These are phyloP conservation scores for Otis tarda DNA, from an alignment of 2,113 vertebrate species.

Conservation along the genomic window DNA sequence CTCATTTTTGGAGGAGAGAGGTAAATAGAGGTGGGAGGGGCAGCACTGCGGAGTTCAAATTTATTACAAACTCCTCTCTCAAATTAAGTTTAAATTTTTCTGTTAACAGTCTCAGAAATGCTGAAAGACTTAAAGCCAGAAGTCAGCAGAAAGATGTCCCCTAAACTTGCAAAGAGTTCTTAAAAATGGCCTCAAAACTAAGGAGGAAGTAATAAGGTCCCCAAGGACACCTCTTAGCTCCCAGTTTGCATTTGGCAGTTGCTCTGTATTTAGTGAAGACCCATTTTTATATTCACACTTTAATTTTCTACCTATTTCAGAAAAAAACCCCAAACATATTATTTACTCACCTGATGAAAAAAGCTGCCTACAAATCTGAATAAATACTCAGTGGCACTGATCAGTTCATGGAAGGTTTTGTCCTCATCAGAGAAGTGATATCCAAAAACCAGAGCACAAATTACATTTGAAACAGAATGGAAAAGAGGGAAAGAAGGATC, in stretches of 20 bases:
- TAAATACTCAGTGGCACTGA: neutral
- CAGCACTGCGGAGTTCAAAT: neutral
- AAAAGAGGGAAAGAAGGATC: constrained; percentile 47
- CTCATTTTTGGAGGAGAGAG: neutral
- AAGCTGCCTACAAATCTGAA: constrained; percentile 8
- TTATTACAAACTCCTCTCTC: neutral
- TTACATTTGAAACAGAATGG: constrained; percentile 61
- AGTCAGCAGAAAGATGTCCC: neutral
- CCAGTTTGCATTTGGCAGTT: neutral
- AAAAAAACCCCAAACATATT: neutral
- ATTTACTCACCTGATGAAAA: constrained; percentile 20
- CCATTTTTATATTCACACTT: neutral
- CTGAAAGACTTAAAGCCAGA: neutral
- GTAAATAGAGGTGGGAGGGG: neutral
- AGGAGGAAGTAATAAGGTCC: neutral
- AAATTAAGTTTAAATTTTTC: neutral
- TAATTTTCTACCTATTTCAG: neutral
- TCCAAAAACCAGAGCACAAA: constrained; percentile 57
- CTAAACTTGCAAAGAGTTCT: neutral
- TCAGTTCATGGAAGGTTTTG: constrained; percentile 60
- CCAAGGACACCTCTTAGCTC: neutral
- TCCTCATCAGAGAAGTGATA: constrained; percentile 54
- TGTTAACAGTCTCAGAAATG: neutral
- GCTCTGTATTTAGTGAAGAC: neutral
- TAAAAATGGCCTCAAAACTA: neutral